Base-by-base conservation (phyloP, 2,113 vertebrate genomes). In the Dendropsophus ebraccatus region DNA sequence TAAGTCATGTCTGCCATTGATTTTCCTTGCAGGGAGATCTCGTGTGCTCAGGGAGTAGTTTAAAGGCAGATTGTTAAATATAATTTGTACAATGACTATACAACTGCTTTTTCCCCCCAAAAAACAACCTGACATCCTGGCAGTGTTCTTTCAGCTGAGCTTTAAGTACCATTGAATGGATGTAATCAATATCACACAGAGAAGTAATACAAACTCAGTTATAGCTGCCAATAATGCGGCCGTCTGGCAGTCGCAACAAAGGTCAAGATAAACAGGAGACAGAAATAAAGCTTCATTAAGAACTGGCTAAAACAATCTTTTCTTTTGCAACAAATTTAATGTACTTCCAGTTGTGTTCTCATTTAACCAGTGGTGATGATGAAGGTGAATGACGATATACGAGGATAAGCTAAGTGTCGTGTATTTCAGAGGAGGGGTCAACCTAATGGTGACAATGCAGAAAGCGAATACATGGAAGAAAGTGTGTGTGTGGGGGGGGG, bases 171-270 rank as follows among this genome's bases (percentile, higher is more conserved):
- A 77, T 76, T 65, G 72, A 76, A 75, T 73, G 25, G 37, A 84
- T 84, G 73, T 50, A 84, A 84, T 84, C 83, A 77, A 84, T 84
- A 84, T 84, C 73, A 84, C 72, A 76, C 73, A 76, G 72, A 62
- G 72, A 41, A 77, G 72, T 62, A 84, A 84, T 84, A 58, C 41
- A 76, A 84, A 84, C 72, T 32, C 73, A 47, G 83, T 65, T 49
- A 76, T 65, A 76, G 73, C 35, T 49, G 83, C 73, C 83, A 76
- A 84, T 84, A 84, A 74, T 62, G 70, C 62, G 41, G 16, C 54
- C 14, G 47, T 83, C 83, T 49, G 16, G 45, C 73, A 65, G 72
- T 49, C 28, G 54, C 37, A 41, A 37, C 70, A 76, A 84, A 84
- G 56, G 83, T 84, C 56, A 84, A 37, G 69, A 65, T 25, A 73